phyloP scores from a whole-genome alignment of 1,140 invertebrate species.

The Wiebesia pumilae region DNA sequence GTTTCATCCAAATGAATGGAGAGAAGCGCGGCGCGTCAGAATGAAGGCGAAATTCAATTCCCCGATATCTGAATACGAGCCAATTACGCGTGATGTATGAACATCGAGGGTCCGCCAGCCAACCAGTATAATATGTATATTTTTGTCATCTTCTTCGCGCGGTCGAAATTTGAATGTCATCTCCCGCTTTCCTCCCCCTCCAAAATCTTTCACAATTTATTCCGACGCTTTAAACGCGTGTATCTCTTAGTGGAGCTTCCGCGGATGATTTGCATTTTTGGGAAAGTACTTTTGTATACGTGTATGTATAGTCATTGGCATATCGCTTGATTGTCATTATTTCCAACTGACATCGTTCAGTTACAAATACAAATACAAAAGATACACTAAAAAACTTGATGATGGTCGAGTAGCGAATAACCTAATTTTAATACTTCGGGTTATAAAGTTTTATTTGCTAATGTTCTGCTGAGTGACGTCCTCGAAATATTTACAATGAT shows the following conservation, averaged over 20 bases:
- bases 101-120: slow-evolving; percentile 42
- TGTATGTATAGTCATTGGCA: background rate
- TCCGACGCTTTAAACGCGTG: slow-evolving; percentile 52
- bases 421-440: background rate
- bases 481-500: no score
- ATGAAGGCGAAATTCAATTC: slow-evolving; percentile 68
- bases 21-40: slow-evolving; percentile 6
- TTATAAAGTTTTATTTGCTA: background rate
- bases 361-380: background rate
- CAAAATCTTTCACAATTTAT: slow-evolving; percentile 68
- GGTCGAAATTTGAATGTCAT: slow-evolving; percentile 69
- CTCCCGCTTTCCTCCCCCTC: slow-evolving; percentile 55
- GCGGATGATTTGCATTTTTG: slow-evolving; percentile 69
- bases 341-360: background rate
- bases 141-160: slow-evolving; percentile 66
- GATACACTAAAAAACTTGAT: background rate
- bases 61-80: slow-evolving; percentile 68
- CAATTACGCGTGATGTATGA: slow-evolving; percentile 68
- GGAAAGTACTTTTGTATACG: slow-evolving; percentile 51
- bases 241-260: background rate
- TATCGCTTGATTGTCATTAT: background rate
- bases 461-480: no score
- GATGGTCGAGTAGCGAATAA: background rate
- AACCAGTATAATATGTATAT: slow-evolving; percentile 61
- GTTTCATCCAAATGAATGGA: slow-evolving; percentile 37